Evolutionary conservation across 2,797 vertebrate genomes (phyloP).

Genomic region (Artibeus lituratus): DNA sequence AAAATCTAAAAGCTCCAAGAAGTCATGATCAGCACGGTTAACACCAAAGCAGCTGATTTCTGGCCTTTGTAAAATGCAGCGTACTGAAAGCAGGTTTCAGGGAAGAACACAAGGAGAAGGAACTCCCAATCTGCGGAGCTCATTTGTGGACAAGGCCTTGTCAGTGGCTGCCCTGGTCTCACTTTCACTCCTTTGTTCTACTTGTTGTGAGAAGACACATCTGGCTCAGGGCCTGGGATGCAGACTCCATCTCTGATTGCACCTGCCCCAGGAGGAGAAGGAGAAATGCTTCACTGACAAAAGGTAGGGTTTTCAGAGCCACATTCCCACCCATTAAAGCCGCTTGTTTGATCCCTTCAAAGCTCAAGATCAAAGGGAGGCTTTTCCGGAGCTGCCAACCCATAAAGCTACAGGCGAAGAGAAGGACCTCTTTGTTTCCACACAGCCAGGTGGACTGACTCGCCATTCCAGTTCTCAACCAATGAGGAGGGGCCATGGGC

Average conservation of each 20-base stretch:
- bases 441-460: constrained; percentile 59
- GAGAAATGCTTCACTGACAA: constrained; percentile 67
- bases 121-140: neutral
- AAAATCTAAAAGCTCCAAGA: neutral
- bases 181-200: constrained; percentile 68
- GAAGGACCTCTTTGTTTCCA: constrained; percentile 65
- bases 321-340: constrained; percentile 66
- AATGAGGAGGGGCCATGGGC: neutral
- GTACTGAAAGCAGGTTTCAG: neutral
- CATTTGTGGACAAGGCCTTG: constrained; percentile 32
- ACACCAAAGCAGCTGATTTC: neutral
- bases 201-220: constrained; percentile 58
- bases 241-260: constrained; percentile 49
- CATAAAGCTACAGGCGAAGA: constrained; percentile 60
- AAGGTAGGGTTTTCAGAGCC: constrained; percentile 73
- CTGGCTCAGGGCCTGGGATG: constrained; percentile 68
- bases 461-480: neutral
- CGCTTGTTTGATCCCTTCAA: constrained; percentile 76
- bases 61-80: neutral
- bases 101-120: neutral
- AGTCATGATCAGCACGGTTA: neutral
- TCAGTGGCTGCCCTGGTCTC: constrained; percentile 32
- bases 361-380: constrained; percentile 75
- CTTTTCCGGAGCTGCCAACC: constrained; percentile 69
- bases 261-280: constrained; percentile 70